phyloP scores from a whole-genome alignment of 2,797 vertebrate genomes.

The Brotula barbata region DNA sequence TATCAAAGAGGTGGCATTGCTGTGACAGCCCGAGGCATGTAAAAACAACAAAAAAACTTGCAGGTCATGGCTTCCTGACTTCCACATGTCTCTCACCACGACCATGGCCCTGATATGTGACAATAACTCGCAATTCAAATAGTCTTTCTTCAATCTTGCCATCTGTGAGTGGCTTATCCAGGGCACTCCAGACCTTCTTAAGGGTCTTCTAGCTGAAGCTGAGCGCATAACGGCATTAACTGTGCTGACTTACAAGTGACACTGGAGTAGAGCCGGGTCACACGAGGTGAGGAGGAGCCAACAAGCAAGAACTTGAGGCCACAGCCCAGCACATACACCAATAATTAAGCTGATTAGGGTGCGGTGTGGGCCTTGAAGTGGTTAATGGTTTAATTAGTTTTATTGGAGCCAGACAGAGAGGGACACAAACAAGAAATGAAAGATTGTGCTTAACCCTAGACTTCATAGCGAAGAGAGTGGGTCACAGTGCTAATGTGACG shows the following conservation, averaged over 20 bases:
- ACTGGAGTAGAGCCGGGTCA: slow-evolving; percentile 41
- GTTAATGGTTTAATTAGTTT: slow-evolving; percentile 79
- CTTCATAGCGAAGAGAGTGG: slow-evolving; percentile 31
- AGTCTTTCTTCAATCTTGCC: slow-evolving; percentile 11
- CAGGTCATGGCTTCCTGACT: slow-evolving; percentile 23
- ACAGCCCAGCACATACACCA: slow-evolving; percentile 48
- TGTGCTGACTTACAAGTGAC: slow-evolving; percentile 52
- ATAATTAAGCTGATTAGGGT: slow-evolving; percentile 68
- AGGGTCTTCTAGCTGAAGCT: slow-evolving; percentile 34
- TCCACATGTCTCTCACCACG: slow-evolving; percentile 11
- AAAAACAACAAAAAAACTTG: slow-evolving; percentile 15
- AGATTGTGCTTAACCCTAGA: slow-evolving; percentile 44
- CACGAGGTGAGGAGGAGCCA: slow-evolving; percentile 40
- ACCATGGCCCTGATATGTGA: neutral
- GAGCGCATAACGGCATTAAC: slow-evolving; percentile 55
- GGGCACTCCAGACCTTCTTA: slow-evolving; percentile 38
- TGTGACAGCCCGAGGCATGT: slow-evolving; percentile 19
- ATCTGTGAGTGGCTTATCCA: slow-evolving; percentile 25
- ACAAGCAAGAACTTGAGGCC: slow-evolving; percentile 33
- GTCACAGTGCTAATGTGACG: slow-evolving; percentile 13
- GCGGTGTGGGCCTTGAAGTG: slow-evolving; percentile 65
- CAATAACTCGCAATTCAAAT: neutral
- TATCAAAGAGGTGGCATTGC: slow-evolving; percentile 8
- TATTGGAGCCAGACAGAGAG: slow-evolving; percentile 64
- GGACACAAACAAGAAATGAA: slow-evolving; percentile 49